Evolutionary conservation across 2,113 vertebrate genomes (phyloP), one percentile per base, ranked within the genome.

Genomic region (Hyperopisus bebe): DNA sequence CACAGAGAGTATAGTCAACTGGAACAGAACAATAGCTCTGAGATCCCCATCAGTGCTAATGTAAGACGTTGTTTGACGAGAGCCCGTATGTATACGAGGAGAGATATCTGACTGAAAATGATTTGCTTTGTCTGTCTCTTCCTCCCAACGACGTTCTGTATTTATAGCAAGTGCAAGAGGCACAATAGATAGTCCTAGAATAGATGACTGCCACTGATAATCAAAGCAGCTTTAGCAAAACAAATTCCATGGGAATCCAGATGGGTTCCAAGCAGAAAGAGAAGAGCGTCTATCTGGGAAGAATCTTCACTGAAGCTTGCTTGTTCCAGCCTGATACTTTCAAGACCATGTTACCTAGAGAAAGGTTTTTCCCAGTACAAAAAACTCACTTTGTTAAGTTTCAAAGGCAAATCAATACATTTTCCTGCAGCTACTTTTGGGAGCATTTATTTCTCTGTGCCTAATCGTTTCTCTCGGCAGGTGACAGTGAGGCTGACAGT

Each of bases 171-270:
- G 51, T 85, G 48, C 55, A 85, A 85, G 77, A 85, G 42, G 42
- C 42, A 55, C 66, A 84, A 50, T 66, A 31, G 51, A n/a, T 27
- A 70, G 89, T 42, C 44, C 31, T 50, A 87, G 42, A 86, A 86
- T 90, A 74, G 89, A 70, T 90, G 82, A 42, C 74, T 90, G 46
- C 9, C 55, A 44, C 47, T 86, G 46, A 74, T 86, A 90, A 86
- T 74, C 83, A 90, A 90, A 87, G 83, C 82, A 24, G 51, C 77
- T 42, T 74, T 70, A 39, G 47, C 74, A 89, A 53, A 83, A 74
- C 77, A 55, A 55, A 89, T 82, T 27, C 46, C 88, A 13, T 24
- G 47, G 31, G 11, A 39, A 15, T 89, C 85, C 44, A 44, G 46
- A 80, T 53, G 46, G 48, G 35, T 80, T 89, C 55, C 50, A 53